Evolutionary conservation across 1,140 invertebrate species (phyloP).

Genomic region (Euwallacea similis): DNA sequence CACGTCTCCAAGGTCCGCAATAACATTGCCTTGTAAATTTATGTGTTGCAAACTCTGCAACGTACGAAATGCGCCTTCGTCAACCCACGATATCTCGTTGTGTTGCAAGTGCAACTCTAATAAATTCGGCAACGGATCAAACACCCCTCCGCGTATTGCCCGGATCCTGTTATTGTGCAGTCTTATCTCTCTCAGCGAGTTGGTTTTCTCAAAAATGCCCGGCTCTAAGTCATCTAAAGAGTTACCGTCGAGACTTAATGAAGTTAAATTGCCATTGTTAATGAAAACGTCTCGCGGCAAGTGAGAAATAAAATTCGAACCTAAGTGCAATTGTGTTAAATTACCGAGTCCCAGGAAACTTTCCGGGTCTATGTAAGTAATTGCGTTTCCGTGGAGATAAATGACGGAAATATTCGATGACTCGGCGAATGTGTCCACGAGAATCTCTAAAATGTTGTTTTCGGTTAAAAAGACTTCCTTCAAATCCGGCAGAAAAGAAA

Average conservation of each 20-base stretch:
- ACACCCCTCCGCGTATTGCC: slow-evolving; percentile 74
- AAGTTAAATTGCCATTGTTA: slow-evolving; percentile 72
- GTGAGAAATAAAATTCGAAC: slow-evolving; percentile 80
- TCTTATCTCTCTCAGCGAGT: slow-evolving; percentile 77
- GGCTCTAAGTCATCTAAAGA: slow-evolving; percentile 78
- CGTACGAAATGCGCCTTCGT: slow-evolving; percentile 79
- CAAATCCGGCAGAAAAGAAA: slow-evolving; percentile 75
- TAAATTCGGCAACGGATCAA: slow-evolving; percentile 76
- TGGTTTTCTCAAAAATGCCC: slow-evolving; percentile 75
- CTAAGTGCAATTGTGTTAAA: slow-evolving; percentile 80
- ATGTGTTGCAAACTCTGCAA: slow-evolving; percentile 84
- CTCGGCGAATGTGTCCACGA: slow-evolving; percentile 77
- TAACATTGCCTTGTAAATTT: slow-evolving; percentile 80
- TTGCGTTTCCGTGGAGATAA: slow-evolving; percentile 86
- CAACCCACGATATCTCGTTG: slow-evolving; percentile 79
- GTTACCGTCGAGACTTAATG: slow-evolving; percentile 89
- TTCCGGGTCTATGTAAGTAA: slow-evolving; percentile 72
- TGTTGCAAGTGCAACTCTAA: slow-evolving; percentile 86
- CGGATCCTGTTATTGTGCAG: slow-evolving; percentile 82
- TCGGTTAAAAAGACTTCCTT: slow-evolving; percentile 83
- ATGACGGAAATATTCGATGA: slow-evolving; percentile 76
- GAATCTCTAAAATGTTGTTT: slow-evolving; percentile 86
- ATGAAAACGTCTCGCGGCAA: slow-evolving; percentile 75
- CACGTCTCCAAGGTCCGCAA: slow-evolving; percentile 77
- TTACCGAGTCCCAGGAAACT: slow-evolving; percentile 73